Conservation (phyloP, 2,888 invertebrate species). For the Anagyrus pseudococci region DNA sequence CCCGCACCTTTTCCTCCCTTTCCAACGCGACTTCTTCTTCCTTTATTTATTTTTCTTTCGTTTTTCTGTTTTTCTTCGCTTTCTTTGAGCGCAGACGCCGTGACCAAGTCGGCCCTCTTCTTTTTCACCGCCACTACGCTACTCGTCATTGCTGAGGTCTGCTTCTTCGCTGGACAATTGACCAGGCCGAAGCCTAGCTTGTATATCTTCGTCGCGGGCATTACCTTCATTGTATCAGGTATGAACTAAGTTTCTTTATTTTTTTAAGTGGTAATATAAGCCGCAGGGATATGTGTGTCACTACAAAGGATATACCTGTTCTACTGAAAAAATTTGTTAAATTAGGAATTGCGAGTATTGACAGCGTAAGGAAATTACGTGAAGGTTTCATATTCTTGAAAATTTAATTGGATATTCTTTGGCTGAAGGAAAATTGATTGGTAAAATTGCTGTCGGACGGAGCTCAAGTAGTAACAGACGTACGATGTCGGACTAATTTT, state of each 20-base stretch:
- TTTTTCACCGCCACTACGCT: conserved; percentile 79
- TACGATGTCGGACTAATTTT: too few relatives aligned
- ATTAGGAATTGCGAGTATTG: too few relatives aligned
- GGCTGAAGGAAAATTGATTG: too few relatives aligned
- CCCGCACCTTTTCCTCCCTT: too few relatives aligned
- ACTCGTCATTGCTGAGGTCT: conserved; percentile 79
- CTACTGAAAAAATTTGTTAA: too few relatives aligned
- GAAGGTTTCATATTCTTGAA: too few relatives aligned
- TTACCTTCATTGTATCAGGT: conserved; percentile 90
- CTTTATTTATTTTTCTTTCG: neutral
- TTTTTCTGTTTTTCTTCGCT: neutral
- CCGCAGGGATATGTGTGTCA: too few relatives aligned
- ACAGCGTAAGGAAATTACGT: too few relatives aligned
- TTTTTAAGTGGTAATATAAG: neutral
- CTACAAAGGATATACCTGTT: too few relatives aligned
- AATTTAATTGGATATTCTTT: too few relatives aligned
- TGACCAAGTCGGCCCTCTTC: conserved; percentile 84
- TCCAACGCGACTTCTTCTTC: neutral
- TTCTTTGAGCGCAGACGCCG: conserved; percentile 71
- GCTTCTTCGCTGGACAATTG: conserved; percentile 82
- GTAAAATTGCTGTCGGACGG: too few relatives aligned
- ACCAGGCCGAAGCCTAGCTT: conserved; percentile 74
- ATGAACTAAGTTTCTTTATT: conserved; percentile 47
- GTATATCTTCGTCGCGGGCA: conserved; percentile 85
- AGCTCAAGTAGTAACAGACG: too few relatives aligned